Conservation (phyloP, 2,113 vertebrate species). For the Lethenteron reissneri region DNA sequence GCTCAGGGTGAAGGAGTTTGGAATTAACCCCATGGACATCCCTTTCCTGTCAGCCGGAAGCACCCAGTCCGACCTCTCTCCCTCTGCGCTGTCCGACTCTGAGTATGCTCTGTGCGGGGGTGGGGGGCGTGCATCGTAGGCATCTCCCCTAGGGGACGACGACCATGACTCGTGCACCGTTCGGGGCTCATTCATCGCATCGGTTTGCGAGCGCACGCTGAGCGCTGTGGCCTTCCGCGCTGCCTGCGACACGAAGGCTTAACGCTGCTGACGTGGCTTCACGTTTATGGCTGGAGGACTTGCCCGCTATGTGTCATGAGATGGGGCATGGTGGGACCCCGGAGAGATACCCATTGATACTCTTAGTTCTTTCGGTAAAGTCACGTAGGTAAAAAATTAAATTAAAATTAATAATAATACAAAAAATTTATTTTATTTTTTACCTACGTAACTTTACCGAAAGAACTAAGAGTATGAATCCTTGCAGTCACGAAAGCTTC, state of each 20-base stretch:
- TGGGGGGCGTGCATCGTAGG: too few species aligned
- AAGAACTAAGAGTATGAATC: too few species aligned
- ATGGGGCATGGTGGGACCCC: too few species aligned
- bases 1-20: constrained; percentile 94
- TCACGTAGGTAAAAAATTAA: too few species aligned
- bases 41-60: constrained; percentile 79
- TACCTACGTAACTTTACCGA: too few species aligned
- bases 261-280: background rate
- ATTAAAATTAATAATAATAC: too few species aligned
- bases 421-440: too few species aligned
- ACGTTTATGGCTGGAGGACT: too few species aligned
- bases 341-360: too few species aligned
- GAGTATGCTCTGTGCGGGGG: constrained; percentile 34
- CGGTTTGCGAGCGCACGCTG: constrained; percentile 14
- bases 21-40: constrained; percentile 95
- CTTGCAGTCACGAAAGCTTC: too few species aligned
- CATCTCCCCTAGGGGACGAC: constrained; percentile 14
- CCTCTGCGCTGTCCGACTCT: constrained; percentile 65
- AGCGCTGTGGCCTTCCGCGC: background rate
- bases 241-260: constrained; percentile 5
- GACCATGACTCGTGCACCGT: constrained; percentile 38
- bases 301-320: too few species aligned
- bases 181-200: constrained; percentile 18
- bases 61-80: constrained; percentile 70
- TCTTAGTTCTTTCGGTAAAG: too few species aligned